phyloP scores from a whole-genome alignment of 2,113 vertebrate genomes.

The Camelus bactrianus region DNA sequence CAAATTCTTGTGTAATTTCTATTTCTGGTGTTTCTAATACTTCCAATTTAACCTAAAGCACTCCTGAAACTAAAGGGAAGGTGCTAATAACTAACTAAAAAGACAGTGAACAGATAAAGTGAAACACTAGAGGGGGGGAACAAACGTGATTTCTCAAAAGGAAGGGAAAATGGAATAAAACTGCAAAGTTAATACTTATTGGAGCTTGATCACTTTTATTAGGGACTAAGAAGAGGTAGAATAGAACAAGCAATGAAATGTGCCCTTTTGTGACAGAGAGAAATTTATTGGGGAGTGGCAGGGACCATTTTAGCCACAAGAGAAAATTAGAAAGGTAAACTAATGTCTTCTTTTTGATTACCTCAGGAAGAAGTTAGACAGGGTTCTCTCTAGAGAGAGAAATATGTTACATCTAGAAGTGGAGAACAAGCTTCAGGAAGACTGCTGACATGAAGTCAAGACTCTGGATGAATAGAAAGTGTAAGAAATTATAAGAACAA shows the following conservation, averaged over 20 bases:
- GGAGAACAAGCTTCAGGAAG: background rate
- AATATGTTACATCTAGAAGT: conserved; percentile 39
- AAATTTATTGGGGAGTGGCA: conserved; percentile 70
- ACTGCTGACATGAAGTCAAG: conserved; percentile 49
- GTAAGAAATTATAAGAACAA: conserved; percentile 22
- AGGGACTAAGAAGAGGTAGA: conserved; percentile 52
- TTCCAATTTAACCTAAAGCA: conserved; percentile 46
- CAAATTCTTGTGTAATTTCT: conserved; percentile 52
- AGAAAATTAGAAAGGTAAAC: conserved; percentile 71
- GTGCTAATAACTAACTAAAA: background rate
- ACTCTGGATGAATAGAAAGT: conserved; percentile 47
- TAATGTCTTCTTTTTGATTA: conserved; percentile 73
- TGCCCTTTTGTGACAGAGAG: conserved; percentile 62
- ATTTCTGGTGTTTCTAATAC: conserved; percentile 62
- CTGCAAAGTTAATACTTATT: conserved; percentile 51
- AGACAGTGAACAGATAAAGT: conserved; percentile 31
- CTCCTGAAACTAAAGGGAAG: background rate
- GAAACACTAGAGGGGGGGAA: background rate
- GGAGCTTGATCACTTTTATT: conserved; percentile 73
- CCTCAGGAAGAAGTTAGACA: conserved; percentile 45
- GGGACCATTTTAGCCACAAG: conserved; percentile 57
- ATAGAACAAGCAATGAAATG: conserved; percentile 66
- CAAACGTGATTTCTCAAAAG: conserved; percentile 61
- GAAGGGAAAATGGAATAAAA: background rate
- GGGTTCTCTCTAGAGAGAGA: conserved; percentile 42